phyloP scores from a whole-genome alignment of 35 echinoderm and acorn worm genomes.

The Acanthaster planci region DNA sequence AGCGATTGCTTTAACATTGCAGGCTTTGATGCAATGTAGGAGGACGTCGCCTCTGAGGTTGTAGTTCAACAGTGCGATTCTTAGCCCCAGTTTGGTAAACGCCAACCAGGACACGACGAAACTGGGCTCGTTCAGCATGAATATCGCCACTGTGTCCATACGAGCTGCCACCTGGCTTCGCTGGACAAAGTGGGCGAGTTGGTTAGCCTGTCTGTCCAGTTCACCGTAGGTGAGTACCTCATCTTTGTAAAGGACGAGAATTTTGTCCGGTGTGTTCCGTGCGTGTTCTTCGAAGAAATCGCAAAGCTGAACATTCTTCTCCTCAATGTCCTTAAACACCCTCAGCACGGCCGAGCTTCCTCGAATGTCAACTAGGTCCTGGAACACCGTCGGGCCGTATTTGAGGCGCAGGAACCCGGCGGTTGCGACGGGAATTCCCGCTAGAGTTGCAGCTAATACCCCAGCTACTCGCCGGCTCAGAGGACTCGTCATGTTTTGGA shows the following conservation, averaged over 20 bases:
- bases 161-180: not conserved
- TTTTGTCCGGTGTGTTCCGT: constrained; percentile 13
- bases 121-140: constrained; percentile 42
- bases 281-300: constrained; percentile 19
- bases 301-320: not conserved
- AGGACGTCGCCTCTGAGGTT: constrained; percentile 40
- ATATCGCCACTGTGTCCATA: constrained; percentile 39
- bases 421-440: constrained; percentile 6
- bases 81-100: constrained; percentile 50
- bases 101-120: constrained; percentile 38
- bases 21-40: constrained; percentile 52
- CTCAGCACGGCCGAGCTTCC: not conserved
- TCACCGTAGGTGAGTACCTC: constrained; percentile 42
- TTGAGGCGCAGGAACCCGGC: constrained; percentile 21
- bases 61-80: constrained; percentile 41
- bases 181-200: constrained; percentile 33
- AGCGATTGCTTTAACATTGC: constrained; percentile 41
- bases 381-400: constrained; percentile 31
- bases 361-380: not conserved
- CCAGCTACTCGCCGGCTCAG: not conserved
- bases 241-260: constrained; percentile 36
- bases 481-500: too few species aligned
- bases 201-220: constrained; percentile 28
- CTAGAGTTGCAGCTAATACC: not conserved
- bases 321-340: not conserved